Evolutionary conservation across 2,797 vertebrate genomes (phyloP), one percentile per base, ranked within the genome.

Genomic region (Steatocranus sp.): DNA sequence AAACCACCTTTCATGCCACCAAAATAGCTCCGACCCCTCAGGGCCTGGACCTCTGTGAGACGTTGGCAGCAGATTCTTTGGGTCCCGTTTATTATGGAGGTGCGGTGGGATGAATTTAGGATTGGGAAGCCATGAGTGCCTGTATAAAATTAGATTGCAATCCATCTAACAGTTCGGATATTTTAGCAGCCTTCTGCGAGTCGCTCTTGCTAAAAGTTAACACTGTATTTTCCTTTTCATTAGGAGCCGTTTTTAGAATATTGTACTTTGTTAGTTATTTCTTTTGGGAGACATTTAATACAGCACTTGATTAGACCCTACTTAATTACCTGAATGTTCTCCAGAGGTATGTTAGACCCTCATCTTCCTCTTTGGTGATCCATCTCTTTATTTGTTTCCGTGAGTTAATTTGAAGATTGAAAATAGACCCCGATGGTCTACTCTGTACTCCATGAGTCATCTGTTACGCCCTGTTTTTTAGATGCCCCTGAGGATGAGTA

Each of bases 401-500:
- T 70, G 78, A 68, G 76, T 80, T 58, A 25, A 81, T 79, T 82
- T 51, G 78, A 73, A 66, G 63, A 54, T 58, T 68, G 38, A 81
- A 83, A 86, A 80, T 75, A 56, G 36, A 30, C 50, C 76, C 78
- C 11, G 7, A 76, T 38, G 58, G 12, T 7, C 36, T 34, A 9
- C 63, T 30, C 49, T 54, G 23, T 36, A 74, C 80, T 76, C 56
- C 50, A 43, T 91, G 86, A 92, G 25, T 94, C 91, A 92, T 89
- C n/a, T 75, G 90, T 86, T 89, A 89, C 85, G 5, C 87, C 73
- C 83, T 66, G 76, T 78, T 50, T 86, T 89, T 86, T 50, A 92
- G 84, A 73, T 32, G 84, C 79, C 91, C 86, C 90, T n/a, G 78
- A 92, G 90, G 92, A 93, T 83, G 88, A 89, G 80, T 80, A 76